These are phyloP conservation scores for Crax fasciolata DNA, from an alignment of 2,797 vertebrate genomes.

Conservation along the genomic window DNA sequence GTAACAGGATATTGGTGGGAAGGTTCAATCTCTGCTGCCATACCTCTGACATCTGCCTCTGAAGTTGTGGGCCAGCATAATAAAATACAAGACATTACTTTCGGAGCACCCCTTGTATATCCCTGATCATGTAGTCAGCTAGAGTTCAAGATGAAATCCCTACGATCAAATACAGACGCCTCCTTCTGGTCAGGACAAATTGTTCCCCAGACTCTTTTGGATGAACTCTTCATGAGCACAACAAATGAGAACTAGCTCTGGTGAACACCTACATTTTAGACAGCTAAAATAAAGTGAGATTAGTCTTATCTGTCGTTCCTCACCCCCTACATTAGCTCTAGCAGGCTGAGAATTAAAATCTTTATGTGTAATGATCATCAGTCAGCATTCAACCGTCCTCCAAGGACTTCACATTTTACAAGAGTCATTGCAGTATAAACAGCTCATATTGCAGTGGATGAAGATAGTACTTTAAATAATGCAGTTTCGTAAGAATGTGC, in stretches of 20 bases:
- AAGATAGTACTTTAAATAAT: conserved; percentile 29
- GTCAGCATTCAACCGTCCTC: not conserved
- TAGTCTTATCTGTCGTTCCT: not conserved
- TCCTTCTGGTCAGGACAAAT: not conserved
- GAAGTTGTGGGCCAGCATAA: too few species aligned
- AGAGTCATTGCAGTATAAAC: not conserved
- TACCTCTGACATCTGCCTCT: too few species aligned
- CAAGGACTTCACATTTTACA: not conserved
- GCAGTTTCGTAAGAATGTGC: not conserved
- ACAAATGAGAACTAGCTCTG: not conserved
- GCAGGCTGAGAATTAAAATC: not conserved
- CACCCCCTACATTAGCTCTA: not conserved
- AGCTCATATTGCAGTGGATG: not conserved
- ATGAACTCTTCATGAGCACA: not conserved
- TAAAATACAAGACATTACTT: too few species aligned
- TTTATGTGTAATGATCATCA: not conserved
- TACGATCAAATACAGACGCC: not conserved
- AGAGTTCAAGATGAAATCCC: not conserved
- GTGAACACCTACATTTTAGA: not conserved
- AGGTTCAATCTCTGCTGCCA: too few species aligned
- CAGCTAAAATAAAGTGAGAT: not conserved
- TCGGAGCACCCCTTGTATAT: not conserved
- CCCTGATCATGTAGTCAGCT: not conserved
- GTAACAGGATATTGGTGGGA: too few species aligned
- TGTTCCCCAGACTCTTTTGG: not conserved